Evolutionary conservation across 2,113 vertebrate genomes (phyloP).

Genomic region (Pteruthius melanotis): DNA sequence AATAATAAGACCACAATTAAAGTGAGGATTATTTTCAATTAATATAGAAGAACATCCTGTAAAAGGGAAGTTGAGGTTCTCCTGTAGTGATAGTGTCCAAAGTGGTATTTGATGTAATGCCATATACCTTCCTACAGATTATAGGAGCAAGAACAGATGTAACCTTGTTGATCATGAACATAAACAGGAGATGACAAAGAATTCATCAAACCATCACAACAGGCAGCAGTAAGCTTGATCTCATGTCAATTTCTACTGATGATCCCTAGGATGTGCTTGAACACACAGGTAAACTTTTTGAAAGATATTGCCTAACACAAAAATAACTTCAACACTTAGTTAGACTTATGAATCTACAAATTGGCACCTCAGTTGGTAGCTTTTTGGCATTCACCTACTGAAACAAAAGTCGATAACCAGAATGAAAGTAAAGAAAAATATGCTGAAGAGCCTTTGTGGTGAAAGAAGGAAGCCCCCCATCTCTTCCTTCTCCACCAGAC

Average conservation of each 20-base stretch:
- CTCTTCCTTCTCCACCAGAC: neutral
- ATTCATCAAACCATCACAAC: neutral
- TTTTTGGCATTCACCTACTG: neutral
- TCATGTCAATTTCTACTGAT: neutral
- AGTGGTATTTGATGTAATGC: neutral
- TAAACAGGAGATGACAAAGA: neutral
- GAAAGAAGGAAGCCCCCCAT: rapidly evolving
- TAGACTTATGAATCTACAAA: neutral
- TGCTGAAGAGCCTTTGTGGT: neutral
- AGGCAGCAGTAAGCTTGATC: neutral
- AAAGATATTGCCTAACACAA: neutral
- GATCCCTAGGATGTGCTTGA: neutral
- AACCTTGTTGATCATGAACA: neutral
- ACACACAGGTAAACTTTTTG: neutral
- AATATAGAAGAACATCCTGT: neutral
- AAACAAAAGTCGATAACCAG: neutral
- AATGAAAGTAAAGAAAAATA: neutral
- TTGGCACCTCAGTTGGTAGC: neutral
- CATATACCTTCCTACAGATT: neutral
- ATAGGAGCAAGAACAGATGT: neutral
- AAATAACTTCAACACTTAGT: neutral
- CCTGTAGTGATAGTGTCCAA: neutral
- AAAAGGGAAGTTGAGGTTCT: neutral
- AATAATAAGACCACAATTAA: neutral
- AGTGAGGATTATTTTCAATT: neutral